Evolutionary conservation across 2,888 invertebrate species (phyloP), one percentile per base, ranked within the genome.

Genomic region (Acrobasis repandana): DNA sequence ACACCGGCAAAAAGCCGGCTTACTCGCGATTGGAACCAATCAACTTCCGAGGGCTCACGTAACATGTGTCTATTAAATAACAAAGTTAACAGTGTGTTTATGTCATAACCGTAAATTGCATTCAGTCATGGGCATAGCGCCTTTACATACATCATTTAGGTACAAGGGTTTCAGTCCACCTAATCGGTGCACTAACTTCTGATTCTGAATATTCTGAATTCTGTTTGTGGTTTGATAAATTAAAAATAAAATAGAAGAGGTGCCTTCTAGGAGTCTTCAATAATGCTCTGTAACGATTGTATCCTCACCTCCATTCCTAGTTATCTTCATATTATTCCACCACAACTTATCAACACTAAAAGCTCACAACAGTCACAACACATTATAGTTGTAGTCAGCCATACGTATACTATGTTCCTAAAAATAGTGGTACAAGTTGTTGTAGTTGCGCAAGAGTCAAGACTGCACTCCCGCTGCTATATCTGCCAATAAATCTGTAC

Each of bases 31-130:
- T 38, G 54, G 43, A 54, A 54, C 54, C 33, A 8, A n/a, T 14
- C 52, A n/a, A 11, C 10, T 54, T 54, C 36, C n/a, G 33, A 11
- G 15, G 49, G 34, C 20, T 11, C 54, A 16, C 54, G 52, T 15
- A 43, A 54, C 36, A 14, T 54, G 11, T 38, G 38, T 16, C 3
- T 50, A 50, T 54, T 54, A 38, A 38, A 54, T 54, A 54, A 54
- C 54, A 49, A 9, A 43, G n/a, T 1, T 11, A 38, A n/a, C n/a
- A n/a, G n/a, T n/a, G n/a, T 11, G 14, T 38, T 43, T 20, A 38
- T 38, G 54, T 38, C 38, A 54, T 16, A 54, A 54, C 36, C 38
- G 43, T 18, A 18, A 20, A 43, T n/a, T 43, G 43, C n/a, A 43
- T 43, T 28, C 6, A 28, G 28, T 28, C 38, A 11, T 14, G 14